These are phyloP conservation scores for Hippocampus barbouri DNA, from an alignment of 2,113 vertebrate genomes.

Conservation along the genomic window DNA sequence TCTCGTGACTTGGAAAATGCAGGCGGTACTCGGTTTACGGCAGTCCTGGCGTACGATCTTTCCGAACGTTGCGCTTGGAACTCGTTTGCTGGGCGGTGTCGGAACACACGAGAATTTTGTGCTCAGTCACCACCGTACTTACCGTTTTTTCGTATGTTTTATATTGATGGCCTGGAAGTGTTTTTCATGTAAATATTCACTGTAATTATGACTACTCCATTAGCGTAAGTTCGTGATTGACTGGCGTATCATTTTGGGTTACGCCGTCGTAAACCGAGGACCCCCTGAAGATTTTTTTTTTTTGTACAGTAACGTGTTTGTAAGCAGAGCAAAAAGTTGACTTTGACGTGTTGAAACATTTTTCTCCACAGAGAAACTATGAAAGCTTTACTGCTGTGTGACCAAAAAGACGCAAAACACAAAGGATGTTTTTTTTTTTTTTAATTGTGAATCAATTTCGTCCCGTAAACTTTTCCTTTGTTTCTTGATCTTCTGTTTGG, in stretches of 20 bases:
- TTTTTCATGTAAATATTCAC: neutral
- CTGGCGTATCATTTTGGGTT: neutral
- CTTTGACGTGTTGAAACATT: slow-evolving; percentile 38
- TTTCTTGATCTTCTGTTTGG: slow-evolving; percentile 17
- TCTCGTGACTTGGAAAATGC: neutral
- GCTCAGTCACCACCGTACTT: neutral
- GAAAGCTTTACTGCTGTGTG: slow-evolving; percentile 86
- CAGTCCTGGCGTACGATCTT: neutral
- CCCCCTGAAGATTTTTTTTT: neutral
- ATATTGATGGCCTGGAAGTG: neutral
- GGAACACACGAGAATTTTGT: neutral
- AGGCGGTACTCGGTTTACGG: neutral
- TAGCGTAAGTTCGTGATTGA: neutral
- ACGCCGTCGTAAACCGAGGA: neutral
- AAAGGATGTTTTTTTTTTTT: slow-evolving; percentile 36
- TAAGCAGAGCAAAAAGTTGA: slow-evolving; percentile 39
- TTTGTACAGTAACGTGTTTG: slow-evolving; percentile 1
- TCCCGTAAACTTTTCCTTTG: slow-evolving; percentile 42
- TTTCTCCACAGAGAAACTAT: slow-evolving; percentile 46
- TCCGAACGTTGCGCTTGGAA: too few relatives aligned
- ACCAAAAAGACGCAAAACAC: slow-evolving; percentile 70
- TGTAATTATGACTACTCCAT: neutral
- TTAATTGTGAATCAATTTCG: slow-evolving; percentile 32
- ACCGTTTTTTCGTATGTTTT: neutral
- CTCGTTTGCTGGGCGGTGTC: too few relatives aligned